These are phyloP conservation scores for Erannis defoliaria DNA, from an alignment of 2,888 invertebrate genomes.

Conservation along the genomic window DNA sequence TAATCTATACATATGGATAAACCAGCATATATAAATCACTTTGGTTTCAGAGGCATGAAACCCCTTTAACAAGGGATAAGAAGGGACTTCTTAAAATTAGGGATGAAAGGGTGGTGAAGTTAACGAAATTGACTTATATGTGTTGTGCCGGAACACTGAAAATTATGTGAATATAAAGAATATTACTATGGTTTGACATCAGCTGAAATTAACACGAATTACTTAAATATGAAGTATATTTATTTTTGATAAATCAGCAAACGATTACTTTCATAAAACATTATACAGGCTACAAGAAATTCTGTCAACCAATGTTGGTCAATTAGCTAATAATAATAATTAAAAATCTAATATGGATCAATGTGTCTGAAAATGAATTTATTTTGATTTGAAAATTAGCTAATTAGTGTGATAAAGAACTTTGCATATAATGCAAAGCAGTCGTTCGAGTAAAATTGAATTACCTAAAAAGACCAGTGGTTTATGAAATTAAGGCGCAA, in stretches of 20 bases:
- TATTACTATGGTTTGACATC: too few relatives aligned
- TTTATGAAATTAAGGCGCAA: constrained; percentile 58
- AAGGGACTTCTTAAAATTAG: constrained; percentile 55
- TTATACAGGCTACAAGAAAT: not conserved
- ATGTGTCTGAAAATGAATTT: too few relatives aligned
- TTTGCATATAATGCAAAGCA: constrained; percentile 33
- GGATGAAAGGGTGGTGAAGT: constrained; percentile 58
- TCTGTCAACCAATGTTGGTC: not conserved
- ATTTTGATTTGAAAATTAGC: too few relatives aligned
- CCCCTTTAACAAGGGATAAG: constrained; percentile 54
- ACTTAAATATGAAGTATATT: too few relatives aligned
- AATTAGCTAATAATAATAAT: too few relatives aligned
- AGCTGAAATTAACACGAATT: too few relatives aligned
- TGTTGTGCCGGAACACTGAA: constrained; percentile 8
- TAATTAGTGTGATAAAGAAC: too few relatives aligned
- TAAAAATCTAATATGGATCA: too few relatives aligned
- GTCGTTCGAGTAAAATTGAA: constrained; percentile 55
- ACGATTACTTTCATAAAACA: too few relatives aligned
- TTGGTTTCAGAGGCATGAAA: constrained; percentile 27
- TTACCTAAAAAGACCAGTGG: constrained; percentile 54
- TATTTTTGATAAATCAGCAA: too few relatives aligned
- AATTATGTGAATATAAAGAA: not conserved
- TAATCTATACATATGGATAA: not conserved
- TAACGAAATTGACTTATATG: constrained; percentile 55
- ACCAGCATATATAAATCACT: constrained; percentile 21